Percentiles rank a stretch among this genome's conserved stretches.
Evolutionary conservation across 2,113 vertebrate genomes (phyloP).

Genomic region (Odontophorus gujanensis): DNA sequence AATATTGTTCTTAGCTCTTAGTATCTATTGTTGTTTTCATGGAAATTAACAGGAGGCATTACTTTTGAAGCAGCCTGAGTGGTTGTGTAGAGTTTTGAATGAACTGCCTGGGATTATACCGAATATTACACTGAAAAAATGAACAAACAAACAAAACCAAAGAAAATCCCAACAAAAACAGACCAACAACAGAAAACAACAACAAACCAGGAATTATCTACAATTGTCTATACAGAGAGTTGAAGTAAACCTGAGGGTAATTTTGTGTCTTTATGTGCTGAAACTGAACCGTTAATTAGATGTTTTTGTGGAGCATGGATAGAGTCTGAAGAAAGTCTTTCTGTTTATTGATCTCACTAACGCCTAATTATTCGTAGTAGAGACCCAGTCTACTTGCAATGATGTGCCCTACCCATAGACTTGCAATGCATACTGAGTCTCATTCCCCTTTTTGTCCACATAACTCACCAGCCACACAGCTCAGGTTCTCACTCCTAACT

Average conservation of each 20-base stretch:
- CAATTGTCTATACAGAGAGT: background rate
- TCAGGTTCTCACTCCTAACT: background rate
- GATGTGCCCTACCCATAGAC: background rate
- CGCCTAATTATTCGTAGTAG: background rate
- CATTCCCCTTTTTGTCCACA: background rate
- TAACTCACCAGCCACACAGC: rapidly evolving
- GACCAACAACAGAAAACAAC: too few relatives aligned
- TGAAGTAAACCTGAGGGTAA: background rate
- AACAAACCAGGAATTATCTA: background rate
- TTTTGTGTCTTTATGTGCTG: background rate
- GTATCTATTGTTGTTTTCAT: too few relatives aligned
- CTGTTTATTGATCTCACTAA: background rate
- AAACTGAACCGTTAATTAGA: background rate
- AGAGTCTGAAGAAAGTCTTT: background rate
- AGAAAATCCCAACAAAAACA: too few relatives aligned
- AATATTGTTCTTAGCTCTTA: background rate
- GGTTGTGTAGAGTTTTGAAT: background rate
- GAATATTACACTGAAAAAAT: background rate
- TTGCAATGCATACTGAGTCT: background rate
- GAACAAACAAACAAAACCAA: too few relatives aligned
- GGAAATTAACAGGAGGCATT: too few relatives aligned
- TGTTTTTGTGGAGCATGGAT: background rate
- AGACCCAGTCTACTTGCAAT: background rate
- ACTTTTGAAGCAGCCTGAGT: background rate
- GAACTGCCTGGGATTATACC: background rate